These are phyloP conservation scores for Notolabrus celidotus DNA, from an alignment of 2,797 vertebrate genomes.

Conservation along the genomic window DNA sequence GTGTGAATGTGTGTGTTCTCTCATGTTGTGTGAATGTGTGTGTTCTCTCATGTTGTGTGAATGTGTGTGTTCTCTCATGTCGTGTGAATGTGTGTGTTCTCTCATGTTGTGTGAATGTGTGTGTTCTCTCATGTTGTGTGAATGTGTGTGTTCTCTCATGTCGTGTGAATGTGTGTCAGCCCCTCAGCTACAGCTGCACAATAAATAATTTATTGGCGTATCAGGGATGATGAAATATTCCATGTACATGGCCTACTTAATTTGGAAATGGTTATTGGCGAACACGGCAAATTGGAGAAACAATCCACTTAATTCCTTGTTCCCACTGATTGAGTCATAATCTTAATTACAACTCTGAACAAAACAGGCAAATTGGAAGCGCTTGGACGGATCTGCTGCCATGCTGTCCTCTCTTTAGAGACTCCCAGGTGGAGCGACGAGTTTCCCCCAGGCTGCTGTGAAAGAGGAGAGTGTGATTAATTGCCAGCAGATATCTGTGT, in stretches of 20 bases:
- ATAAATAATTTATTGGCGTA: slow-evolving; percentile 43
- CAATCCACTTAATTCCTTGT: background rate
- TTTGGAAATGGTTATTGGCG: slow-evolving; percentile 4
- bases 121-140: slow-evolving; percentile 15
- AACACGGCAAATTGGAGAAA: slow-evolving; percentile 2
- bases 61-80: slow-evolving; percentile 12
- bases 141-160: too few relatives aligned
- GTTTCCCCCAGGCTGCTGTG: slow-evolving; percentile 7
- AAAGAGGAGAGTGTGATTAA: slow-evolving; percentile 47
- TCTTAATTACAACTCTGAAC: slow-evolving; percentile 8
- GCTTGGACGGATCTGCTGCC: background rate
- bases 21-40: too few relatives aligned
- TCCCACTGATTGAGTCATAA: slow-evolving; percentile 9
- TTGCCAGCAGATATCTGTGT: slow-evolving; percentile 31
- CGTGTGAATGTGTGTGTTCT: too few relatives aligned
- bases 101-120: too few relatives aligned
- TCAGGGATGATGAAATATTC: slow-evolving; percentile 29
- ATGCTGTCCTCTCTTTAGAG: slow-evolving; percentile 19
- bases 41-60: slow-evolving; percentile 13
- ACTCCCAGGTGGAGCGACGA: slow-evolving; percentile 23
- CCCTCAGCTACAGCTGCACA: slow-evolving; percentile 25
- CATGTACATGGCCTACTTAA: slow-evolving; percentile 20
- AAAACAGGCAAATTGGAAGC: slow-evolving; percentile 14
- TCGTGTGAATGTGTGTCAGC: slow-evolving; percentile 25
- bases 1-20: too few relatives aligned